Evolutionary conservation across 1,140 invertebrate species (phyloP), one percentile per base, ranked within the genome.

Genomic region (Penaeus chinensis): DNA sequence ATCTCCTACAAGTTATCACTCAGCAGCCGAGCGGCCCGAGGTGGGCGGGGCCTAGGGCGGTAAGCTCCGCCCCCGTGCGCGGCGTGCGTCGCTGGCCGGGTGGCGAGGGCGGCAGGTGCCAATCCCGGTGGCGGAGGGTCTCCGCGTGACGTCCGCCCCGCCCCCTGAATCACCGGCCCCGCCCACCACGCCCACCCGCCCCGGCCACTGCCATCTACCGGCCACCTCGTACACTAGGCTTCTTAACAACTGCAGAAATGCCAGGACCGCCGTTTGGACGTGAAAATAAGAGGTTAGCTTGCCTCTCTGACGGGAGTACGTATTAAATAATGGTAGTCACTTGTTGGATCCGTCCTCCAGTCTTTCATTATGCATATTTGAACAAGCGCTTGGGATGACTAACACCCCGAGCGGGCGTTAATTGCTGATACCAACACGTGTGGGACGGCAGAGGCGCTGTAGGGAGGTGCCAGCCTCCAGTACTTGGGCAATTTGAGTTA

Each of bases 221-320:
- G 88, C 80, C 88, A 82, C 83, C 78, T 85, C 82, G 77, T 60
- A 89, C 83, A 84, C 88, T 82, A 85, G 60, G 65, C 82, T 85
- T 89, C 88, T 89, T 89, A 85, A 89, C 88, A 89, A 89, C 83
- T 89, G 88, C 88, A 89, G 88, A 89, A 89, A 89, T 89, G 83
- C 88, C 83, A 85, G 88, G 77, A 89, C 88, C 88, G 88, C 83
- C 78, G 88, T 89, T 89, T 89, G 77, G 88, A 89, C 88, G 88
- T 89, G 88, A 89, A 89, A 89, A 89, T 89, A 89, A 89, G 88
- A 83, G 88, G 88, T 85, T 89, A 89, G 88, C 82, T 89, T 82
- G 82, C 88, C 82, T 69, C 88, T 84, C 81, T 89, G 88, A 89
- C 88, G 88, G 88, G 82, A 89, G 88, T 85, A 89, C 83, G 88